phyloP scores from a whole-genome alignment of 2,113 vertebrate genomes.

The Bothrops jararaca region DNA sequence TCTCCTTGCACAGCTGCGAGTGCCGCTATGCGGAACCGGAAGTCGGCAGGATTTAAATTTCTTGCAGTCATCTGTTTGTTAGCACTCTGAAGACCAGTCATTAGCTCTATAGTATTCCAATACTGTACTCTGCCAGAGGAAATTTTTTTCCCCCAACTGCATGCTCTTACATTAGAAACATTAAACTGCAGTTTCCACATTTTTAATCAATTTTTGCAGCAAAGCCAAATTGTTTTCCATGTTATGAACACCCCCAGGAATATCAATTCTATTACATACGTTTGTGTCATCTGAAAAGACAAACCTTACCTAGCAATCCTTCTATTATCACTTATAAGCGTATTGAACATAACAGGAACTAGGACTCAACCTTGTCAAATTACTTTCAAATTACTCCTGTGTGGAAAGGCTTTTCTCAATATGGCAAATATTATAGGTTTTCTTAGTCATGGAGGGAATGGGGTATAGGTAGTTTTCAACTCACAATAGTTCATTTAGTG shows the following conservation, averaged over 20 bases:
- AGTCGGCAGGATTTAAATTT: too few relatives aligned
- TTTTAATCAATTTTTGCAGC: neutral
- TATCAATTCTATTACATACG: neutral
- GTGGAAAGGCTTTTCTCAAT: neutral
- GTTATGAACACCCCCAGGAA: neutral
- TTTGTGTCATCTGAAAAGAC: neutral
- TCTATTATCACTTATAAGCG: neutral
- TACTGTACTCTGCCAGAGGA: neutral
- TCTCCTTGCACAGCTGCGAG: too few relatives aligned
- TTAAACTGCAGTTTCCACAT: neutral
- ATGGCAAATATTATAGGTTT: neutral
- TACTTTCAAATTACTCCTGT: neutral
- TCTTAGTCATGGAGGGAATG: neutral
- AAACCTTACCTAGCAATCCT: neutral
- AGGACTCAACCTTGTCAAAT: neutral
- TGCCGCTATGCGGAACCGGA: too few relatives aligned
- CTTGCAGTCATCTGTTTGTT: neutral
- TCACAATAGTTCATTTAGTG: neutral
- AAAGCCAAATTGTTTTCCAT: neutral
- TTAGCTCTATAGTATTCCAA: neutral
- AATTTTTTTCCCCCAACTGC: neutral
- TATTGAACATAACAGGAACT: neutral
- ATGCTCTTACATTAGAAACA: neutral
- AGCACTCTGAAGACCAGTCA: neutral
- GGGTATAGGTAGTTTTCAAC: neutral